A percentile compares a stretch with the other conserved stretches of the same genome.
These are phyloP conservation scores for Bombus cullumanus DNA, from an alignment of 1,140 invertebrate species.

Conservation along the genomic window DNA sequence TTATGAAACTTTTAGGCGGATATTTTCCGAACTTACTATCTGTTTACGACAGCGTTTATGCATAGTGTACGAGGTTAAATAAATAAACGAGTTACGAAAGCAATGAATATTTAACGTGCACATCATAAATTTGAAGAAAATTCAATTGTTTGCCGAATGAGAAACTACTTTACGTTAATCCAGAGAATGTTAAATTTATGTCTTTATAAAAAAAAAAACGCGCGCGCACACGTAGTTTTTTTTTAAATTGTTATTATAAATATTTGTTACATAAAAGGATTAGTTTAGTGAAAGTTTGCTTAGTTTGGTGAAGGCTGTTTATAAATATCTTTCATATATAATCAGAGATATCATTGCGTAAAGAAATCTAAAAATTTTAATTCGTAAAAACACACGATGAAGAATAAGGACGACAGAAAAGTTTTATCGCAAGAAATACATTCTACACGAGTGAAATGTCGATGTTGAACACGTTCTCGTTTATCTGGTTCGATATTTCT, in stretches of 20 bases:
- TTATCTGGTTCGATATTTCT: neutral
- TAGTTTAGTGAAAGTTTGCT: too few relatives aligned
- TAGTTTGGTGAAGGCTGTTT: too few relatives aligned
- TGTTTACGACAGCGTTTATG: constrained; percentile 30
- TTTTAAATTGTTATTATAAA: neutral
- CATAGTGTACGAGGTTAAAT: constrained; percentile 18
- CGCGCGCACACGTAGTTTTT: neutral
- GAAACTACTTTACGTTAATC: neutral
- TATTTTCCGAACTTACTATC: constrained; percentile 18
- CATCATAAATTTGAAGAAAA: neutral
- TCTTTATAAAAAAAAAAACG: neutral
- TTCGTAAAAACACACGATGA: too few relatives aligned
- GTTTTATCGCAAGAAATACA: neutral
- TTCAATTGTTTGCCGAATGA: neutral
- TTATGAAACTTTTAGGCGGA: constrained; percentile 20
- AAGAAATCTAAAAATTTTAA: too few relatives aligned
- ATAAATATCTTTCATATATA: too few relatives aligned
- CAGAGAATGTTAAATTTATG: neutral
- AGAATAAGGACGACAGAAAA: too few relatives aligned
- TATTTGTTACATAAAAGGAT: neutral
- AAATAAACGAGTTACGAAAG: constrained; percentile 11
- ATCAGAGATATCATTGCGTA: too few relatives aligned
- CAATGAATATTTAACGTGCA: constrained; percentile 9
- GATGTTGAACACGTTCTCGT: too few relatives aligned
- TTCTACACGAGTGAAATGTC: too few relatives aligned